A percentile compares a stretch with the other conserved stretches of the same genome.
phyloP scores from a whole-genome alignment of 1,140 invertebrate genomes.

The Plutomurus gul region DNA sequence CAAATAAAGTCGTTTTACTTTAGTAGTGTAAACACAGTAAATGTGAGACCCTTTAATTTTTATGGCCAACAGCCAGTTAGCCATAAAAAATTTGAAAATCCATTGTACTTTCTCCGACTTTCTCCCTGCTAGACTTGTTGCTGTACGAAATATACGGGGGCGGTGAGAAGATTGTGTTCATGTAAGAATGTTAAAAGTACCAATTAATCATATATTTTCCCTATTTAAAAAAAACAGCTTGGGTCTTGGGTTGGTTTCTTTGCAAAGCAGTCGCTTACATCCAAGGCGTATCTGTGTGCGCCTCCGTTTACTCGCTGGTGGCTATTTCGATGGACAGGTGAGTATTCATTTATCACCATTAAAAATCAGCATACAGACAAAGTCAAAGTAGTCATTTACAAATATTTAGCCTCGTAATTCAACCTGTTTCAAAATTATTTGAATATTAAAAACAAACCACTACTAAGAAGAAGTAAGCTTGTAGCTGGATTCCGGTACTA shows the following conservation, averaged over 20 bases:
- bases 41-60: no score
- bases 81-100: no score
- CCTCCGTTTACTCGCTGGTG: slow-evolving; percentile 68
- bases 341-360: not conserved
- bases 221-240: slow-evolving; percentile 58
- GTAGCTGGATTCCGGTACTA: no score
- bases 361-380: not conserved
- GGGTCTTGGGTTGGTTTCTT: slow-evolving; percentile 65
- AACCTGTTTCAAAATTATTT: not conserved
- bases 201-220: not conserved
- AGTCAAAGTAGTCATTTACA: not conserved
- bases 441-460: not conserved
- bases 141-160: slow-evolving; percentile 68
- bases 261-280: slow-evolving; percentile 68
- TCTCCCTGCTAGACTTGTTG: slow-evolving; percentile 64
- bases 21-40: no score
- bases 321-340: slow-evolving; percentile 67
- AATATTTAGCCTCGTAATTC: not conserved
- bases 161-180: slow-evolving; percentile 60
- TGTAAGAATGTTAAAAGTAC: not conserved
- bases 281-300: slow-evolving; percentile 68
- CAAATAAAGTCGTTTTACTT: no score
- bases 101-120: no score
- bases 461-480: not conserved
- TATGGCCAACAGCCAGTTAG: no score